Conservation (phyloP, 2,797 vertebrate genomes). For the Leucoraja ocellata region DNA sequence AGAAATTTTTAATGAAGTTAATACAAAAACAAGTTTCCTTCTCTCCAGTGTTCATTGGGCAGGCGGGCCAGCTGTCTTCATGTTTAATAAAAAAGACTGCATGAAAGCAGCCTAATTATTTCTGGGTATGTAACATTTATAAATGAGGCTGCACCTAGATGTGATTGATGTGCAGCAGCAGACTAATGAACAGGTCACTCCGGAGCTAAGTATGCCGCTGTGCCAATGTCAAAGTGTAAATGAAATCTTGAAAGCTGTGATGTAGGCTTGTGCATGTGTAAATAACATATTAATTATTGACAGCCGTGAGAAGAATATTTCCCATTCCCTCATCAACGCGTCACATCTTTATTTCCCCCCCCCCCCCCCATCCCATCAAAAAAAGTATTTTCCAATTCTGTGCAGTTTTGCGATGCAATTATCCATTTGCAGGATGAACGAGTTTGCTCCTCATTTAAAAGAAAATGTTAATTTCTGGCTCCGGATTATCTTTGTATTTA, state of each 20-base stretch:
- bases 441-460: slow-evolving; percentile 21
- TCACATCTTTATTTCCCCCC: slow-evolving; percentile 61
- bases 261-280: slow-evolving; percentile 80
- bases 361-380: neutral
- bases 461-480: slow-evolving; percentile 25
- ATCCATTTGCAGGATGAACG: slow-evolving; percentile 34
- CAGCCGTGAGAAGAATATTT: slow-evolving; percentile 58
- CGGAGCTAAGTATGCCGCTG: slow-evolving; percentile 64
- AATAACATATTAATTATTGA: slow-evolving; percentile 93
- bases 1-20: neutral
- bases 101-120: slow-evolving; percentile 35
- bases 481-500: slow-evolving; percentile 33
- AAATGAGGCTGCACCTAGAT: slow-evolving; percentile 48
- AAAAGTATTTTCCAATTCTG: slow-evolving; percentile 30
- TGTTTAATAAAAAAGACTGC: neutral
- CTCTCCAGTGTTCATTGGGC: neutral
- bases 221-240: slow-evolving; percentile 76
- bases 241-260: slow-evolving; percentile 72
- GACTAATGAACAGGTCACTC: slow-evolving; percentile 57
- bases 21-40: neutral
- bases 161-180: slow-evolving; percentile 49
- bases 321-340: slow-evolving; percentile 52
- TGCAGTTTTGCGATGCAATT: neutral
- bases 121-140: slow-evolving; percentile 42
- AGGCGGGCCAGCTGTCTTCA: neutral